phyloP scores from a whole-genome alignment of 2,888 invertebrate species.

The Lacanobia oleracea region DNA sequence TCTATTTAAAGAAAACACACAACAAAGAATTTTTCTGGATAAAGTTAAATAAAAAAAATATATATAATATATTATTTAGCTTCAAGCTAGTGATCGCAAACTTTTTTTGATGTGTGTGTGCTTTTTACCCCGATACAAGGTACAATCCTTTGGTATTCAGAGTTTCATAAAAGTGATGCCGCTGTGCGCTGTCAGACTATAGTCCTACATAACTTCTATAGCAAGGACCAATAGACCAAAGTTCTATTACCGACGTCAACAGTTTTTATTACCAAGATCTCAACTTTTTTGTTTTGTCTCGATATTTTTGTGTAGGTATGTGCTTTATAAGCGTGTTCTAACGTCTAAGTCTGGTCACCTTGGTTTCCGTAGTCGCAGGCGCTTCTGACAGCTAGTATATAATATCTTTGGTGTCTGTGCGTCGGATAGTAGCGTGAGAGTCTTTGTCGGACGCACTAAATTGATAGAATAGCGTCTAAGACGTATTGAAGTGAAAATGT shows the following conservation, averaged over 20 bases:
- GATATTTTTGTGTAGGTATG: conserved; percentile 2
- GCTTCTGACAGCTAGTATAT: conserved; percentile 63
- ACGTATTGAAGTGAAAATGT: conserved; percentile 42
- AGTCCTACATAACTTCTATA: background rate
- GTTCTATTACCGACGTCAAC: conserved; percentile 21
- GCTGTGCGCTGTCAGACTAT: background rate
- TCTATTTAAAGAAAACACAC: too few relatives aligned
- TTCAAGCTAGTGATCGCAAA: too few relatives aligned
- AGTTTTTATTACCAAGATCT: conserved; percentile 28
- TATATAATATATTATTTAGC: too few relatives aligned
- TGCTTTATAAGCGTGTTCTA: conserved; percentile 27
- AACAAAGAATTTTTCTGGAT: too few relatives aligned
- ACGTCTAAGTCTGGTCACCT: conserved; percentile 58
- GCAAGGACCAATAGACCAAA: conserved; percentile 10
- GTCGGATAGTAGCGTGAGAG: conserved; percentile 52
- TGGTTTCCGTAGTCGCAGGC: conserved; percentile 53
- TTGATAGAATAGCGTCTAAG: conserved; percentile 13
- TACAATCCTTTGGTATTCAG: too few relatives aligned
- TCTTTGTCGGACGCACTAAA: conserved; percentile 43
- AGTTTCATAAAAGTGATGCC: too few relatives aligned
- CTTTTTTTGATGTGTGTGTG: too few relatives aligned
- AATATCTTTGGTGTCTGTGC: conserved; percentile 51
- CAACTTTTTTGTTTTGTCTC: conserved; percentile 17
- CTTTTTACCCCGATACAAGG: too few relatives aligned
- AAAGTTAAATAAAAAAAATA: too few relatives aligned